phyloP scores from a whole-genome alignment of 2,797 vertebrate species.

The Tamandua tetradactyla region DNA sequence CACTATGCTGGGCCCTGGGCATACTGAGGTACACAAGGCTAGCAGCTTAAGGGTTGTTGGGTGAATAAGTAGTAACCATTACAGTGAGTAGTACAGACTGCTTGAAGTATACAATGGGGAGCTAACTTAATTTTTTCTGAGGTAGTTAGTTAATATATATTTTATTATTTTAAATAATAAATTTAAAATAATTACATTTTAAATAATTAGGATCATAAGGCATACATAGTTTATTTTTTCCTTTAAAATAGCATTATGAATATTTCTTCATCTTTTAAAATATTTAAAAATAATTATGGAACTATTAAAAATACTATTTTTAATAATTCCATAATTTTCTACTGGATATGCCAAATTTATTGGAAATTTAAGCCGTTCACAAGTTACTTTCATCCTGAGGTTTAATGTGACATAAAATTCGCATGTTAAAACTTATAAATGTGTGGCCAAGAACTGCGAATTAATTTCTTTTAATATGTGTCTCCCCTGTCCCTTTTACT shows the following conservation, averaged over 20 bases:
- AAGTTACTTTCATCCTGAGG: not conserved
- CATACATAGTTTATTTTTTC: not conserved
- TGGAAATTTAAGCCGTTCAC: constrained; percentile 38
- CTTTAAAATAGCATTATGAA: not conserved
- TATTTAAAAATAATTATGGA: too few relatives aligned
- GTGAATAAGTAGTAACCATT: not conserved
- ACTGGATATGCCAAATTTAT: not conserved
- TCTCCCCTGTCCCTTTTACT: not conserved
- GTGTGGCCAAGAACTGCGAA: constrained; percentile 3
- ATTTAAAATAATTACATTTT: too few relatives aligned
- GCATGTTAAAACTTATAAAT: not conserved
- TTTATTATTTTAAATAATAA: too few relatives aligned
- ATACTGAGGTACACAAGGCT: not conserved
- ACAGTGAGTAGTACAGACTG: not conserved
- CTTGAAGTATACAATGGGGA: not conserved
- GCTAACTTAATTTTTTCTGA: not conserved
- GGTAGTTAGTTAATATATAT: not conserved
- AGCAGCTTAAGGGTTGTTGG: not conserved
- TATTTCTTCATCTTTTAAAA: constrained; percentile 29
- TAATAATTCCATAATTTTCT: constrained; percentile 10
- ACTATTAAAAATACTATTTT: constrained; percentile 40
- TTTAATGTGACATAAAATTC: constrained; percentile 32
- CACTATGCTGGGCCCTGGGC: not conserved
- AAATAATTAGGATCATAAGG: not conserved
- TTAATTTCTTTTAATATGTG: not conserved